Evolutionary conservation across 2,113 vertebrate genomes (phyloP), one percentile per base, ranked within the genome.

Genomic region (Mellivora capensis): DNA sequence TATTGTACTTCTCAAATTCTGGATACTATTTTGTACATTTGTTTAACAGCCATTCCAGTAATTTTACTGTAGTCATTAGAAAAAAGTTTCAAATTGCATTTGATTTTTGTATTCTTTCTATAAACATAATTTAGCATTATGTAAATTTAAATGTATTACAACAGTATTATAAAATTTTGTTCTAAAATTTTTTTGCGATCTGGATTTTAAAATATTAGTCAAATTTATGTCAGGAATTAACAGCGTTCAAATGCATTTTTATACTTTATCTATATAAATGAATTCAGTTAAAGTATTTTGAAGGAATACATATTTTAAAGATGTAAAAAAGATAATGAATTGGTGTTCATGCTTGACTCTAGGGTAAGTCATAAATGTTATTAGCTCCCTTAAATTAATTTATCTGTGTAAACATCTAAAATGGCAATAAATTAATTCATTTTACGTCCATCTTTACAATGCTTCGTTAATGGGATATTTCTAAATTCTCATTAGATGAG

Each of bases 151-250:
- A 52, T 85, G 37, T 88, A 47, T 39, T 85, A 17, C 12, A 71
- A 74, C 2, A 47, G 52, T 71, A 72, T 71, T 83, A 20, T 93
- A 29, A 96, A 94, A 93, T 93, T 93, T 90, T 57, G 17, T 94
- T 37, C 29, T 37, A 27, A 91, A 17, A n/a, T 93, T 67, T 57
- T 91, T 93, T 96, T 89, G 7, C 9, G 29, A 89, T 84, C 7
- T 91, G 20, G 3, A 59, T 96, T 96, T 76, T 21, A 92, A 95
- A 94, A 90, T 80, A 59, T 82, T 96, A 49, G 23, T 92, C 42
- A 34, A 37, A 0, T 90, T 74, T 64, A 49, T 90, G 34, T 86
- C 15, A 94, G 23, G 95, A 93, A 82, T 74, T 74, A 87, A 82
- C 4, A 97, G 18, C 1, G 44, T 80, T 90, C 0, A 93, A 94